These are phyloP conservation scores for Caenorhabditis angaria DNA, from an alignment of 2,888 invertebrate species.

Conservation along the genomic window DNA sequence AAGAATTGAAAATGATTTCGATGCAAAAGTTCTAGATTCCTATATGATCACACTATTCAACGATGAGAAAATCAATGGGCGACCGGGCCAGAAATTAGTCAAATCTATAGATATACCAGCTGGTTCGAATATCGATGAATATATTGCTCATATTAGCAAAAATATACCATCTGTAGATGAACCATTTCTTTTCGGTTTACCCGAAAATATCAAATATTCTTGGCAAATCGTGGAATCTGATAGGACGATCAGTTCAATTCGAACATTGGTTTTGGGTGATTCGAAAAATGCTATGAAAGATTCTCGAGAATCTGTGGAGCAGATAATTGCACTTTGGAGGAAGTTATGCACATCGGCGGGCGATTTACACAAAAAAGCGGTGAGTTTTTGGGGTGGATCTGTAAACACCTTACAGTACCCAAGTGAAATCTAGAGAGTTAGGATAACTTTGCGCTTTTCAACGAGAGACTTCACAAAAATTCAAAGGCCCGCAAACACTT, in stretches of 20 bases:
- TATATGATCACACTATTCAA: slow-evolving; percentile 76
- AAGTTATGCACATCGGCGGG: slow-evolving; percentile 76
- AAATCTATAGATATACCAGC: slow-evolving; percentile 43
- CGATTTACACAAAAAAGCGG: slow-evolving; percentile 12
- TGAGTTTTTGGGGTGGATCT: not conserved
- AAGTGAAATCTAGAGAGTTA: too few relatives aligned
- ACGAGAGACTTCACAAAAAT: too few relatives aligned
- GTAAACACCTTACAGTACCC: too few relatives aligned
- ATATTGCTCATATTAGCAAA: slow-evolving; percentile 77
- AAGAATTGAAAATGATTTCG: slow-evolving; percentile 83
- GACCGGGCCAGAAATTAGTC: slow-evolving; percentile 44
- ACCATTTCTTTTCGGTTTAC: slow-evolving; percentile 80
- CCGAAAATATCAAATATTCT: slow-evolving; percentile 86
- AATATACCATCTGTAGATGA: slow-evolving; percentile 73
- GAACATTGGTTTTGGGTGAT: slow-evolving; percentile 40
- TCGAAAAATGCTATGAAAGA: slow-evolving; percentile 75
- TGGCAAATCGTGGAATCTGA: slow-evolving; percentile 81
- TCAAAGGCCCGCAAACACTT: too few relatives aligned
- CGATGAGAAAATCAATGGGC: slow-evolving; percentile 50
- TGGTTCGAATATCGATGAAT: slow-evolving; percentile 38
- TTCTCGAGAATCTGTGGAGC: slow-evolving; percentile 77
- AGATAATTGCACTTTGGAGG: slow-evolving; percentile 85
- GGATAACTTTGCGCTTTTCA: too few relatives aligned
- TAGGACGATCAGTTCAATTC: slow-evolving; percentile 78
- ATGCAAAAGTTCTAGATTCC: slow-evolving; percentile 79